Percentiles rank a stretch among this genome's conserved stretches.
Evolutionary conservation across 1,140 invertebrate genomes (phyloP).

Genomic region (Lucilia sericata): DNA sequence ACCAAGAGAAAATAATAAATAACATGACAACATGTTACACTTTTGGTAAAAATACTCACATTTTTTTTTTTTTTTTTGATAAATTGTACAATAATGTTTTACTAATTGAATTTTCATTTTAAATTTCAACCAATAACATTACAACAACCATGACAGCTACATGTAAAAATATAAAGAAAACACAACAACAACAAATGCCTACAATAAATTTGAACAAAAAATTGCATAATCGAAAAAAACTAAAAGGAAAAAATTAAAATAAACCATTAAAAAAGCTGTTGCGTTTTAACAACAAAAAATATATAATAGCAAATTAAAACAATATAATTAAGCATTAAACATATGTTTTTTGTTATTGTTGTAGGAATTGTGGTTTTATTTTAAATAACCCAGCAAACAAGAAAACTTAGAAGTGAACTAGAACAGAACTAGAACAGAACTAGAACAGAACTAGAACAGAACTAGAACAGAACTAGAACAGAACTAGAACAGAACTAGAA

Average conservation of each 20-base stretch:
- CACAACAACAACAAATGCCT: background rate
- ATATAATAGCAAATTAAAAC: background rate
- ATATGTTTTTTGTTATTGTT: background rate
- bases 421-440: no score
- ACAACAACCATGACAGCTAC: no score
- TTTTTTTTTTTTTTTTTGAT: no score
- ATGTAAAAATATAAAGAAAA: no score
- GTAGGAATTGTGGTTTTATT: no score
- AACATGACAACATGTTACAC: background rate
- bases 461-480: no score
- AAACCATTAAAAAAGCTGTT: background rate
- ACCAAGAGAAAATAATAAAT: background rate
- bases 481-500: no score
- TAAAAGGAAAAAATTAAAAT: background rate
- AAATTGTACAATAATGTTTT: background rate
- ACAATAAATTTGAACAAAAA: background rate
- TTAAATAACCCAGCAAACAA: no score
- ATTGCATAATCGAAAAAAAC: no score
- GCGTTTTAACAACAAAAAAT: no score
- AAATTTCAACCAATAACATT: background rate
- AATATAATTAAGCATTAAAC: background rate
- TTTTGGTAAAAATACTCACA: background rate
- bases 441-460: no score
- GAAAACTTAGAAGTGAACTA: no score
- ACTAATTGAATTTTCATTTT: background rate